Base-by-base conservation (phyloP, 1,140 invertebrate genomes). In the Lepidurus apus region DNA sequence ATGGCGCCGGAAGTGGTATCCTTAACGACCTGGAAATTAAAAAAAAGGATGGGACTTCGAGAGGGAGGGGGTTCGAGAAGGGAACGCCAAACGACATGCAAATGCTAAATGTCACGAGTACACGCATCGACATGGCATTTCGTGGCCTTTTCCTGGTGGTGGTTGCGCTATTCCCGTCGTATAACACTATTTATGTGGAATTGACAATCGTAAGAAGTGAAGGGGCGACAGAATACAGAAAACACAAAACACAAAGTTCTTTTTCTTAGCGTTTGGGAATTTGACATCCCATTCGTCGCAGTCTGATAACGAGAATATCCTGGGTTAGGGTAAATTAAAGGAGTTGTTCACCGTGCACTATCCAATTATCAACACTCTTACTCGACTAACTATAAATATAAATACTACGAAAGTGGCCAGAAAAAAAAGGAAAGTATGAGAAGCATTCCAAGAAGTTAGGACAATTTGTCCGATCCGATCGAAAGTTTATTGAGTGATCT, bases 61-160 rank as follows among this genome's bases (percentile, higher is more conserved):
- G 53, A n/a, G 13, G 53, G 17, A 65, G 53, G 53, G 13, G 53
- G 17, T 65, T 17, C 13, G 53, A 65, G 53, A 65, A 65, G 53
- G 53, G 21, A 7, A 13, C 47, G 47, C 47, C 47, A 65, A 26
- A 26, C 4, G 34, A 65, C 53, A 65, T 65, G 53, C 53, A 65
- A 65, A 65, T 65, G 53, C 17, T 65, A 65, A 65, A 65, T 65
- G 53, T 65, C 53, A 65, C 53, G 53, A 65, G 53, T 21, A 65
- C 53, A 65, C 53, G 53, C 53, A 65, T 65, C 13, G 21, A 21
- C 21, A 65, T 65, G 53, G 13, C 17, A 65, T 65, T 65, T 65
- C 21, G 21, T 65, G 53, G 13, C 17, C 17, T 65, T 65, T 65
- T 65, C 53, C 53, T 65, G 53, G 21, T 65, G 17, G 7, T 21